These are phyloP conservation scores for Vireo altiloquus DNA, from an alignment of 2,113 vertebrate species.

Conservation along the genomic window DNA sequence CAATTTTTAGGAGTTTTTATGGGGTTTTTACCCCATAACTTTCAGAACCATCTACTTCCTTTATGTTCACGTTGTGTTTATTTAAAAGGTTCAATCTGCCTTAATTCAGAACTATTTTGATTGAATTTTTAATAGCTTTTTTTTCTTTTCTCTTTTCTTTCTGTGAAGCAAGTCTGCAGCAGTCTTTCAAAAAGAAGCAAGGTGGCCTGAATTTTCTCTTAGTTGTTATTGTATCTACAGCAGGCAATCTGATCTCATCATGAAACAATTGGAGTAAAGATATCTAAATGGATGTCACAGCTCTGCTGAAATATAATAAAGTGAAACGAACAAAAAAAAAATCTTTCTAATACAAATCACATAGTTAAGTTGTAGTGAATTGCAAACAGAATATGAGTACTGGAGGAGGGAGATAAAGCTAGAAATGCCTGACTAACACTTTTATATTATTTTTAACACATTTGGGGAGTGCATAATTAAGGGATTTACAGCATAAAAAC, in stretches of 20 bases:
- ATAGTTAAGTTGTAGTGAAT: conserved; percentile 41
- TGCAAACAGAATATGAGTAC: conserved; percentile 40
- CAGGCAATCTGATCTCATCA: conserved; percentile 61
- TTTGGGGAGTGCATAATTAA: conserved; percentile 55
- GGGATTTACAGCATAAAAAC: conserved; percentile 39
- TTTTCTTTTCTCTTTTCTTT: fast-evolving
- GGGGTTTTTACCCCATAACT: not conserved
- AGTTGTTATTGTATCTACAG: conserved; percentile 45
- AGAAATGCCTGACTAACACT: conserved; percentile 44
- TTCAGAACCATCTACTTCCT: not conserved
- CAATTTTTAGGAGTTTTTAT: not conserved
- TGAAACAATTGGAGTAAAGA: conserved; percentile 58
- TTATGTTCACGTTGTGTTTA: conserved; percentile 43
- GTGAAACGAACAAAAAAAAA: conserved; percentile 52
- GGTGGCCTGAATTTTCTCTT: conserved; percentile 37
- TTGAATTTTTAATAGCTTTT: not conserved
- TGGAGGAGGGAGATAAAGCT: not conserved
- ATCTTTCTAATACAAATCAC: conserved; percentile 50
- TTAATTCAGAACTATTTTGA: conserved; percentile 53
- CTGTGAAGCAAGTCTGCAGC: not conserved
- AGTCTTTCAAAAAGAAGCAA: conserved; percentile 47
- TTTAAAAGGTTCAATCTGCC: conserved; percentile 45
- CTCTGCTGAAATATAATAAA: conserved; percentile 63
- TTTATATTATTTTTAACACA: conserved; percentile 51
- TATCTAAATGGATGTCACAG: conserved; percentile 68